Evolutionary conservation across 1,140 invertebrate genomes (phyloP).

Genomic region (Asobara japonica): DNA sequence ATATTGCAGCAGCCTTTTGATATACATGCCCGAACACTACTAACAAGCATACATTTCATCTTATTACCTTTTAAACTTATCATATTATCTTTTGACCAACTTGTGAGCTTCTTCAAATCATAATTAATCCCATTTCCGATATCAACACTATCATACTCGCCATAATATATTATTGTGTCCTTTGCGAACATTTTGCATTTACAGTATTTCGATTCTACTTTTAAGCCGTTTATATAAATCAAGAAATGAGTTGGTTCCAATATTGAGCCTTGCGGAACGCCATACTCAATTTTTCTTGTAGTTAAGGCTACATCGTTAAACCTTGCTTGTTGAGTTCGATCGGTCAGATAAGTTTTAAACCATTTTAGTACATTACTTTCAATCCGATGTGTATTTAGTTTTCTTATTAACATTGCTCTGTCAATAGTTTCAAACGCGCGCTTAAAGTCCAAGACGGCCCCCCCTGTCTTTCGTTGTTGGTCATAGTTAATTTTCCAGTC

Average conservation of each 20-base stretch:
- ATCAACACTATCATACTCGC: neutral
- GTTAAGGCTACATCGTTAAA: neutral
- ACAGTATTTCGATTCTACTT: slow-evolving; percentile 9
- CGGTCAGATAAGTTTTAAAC: slow-evolving; percentile 30
- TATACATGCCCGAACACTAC: neutral
- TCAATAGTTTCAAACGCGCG: slow-evolving; percentile 40
- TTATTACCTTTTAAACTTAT: slow-evolving; percentile 21
- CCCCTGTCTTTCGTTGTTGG: slow-evolving; percentile 7
- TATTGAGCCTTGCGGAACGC: slow-evolving; percentile 33
- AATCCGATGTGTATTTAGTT: slow-evolving; percentile 28
- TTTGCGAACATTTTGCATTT: slow-evolving; percentile 35
- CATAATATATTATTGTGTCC: slow-evolving; percentile 36
- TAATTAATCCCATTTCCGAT: slow-evolving; percentile 15
- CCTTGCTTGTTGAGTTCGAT: slow-evolving; percentile 18
- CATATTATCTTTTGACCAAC: slow-evolving; percentile 13
- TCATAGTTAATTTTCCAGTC: slow-evolving; percentile 31
- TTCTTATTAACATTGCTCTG: slow-evolving; percentile 28
- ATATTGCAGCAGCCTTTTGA: slow-evolving; percentile 10
- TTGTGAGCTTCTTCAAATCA: slow-evolving; percentile 13
- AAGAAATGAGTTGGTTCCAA: slow-evolving; percentile 29
- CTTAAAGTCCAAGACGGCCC: slow-evolving; percentile 30
- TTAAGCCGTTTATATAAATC: slow-evolving; percentile 27
- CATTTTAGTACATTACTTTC: slow-evolving; percentile 24
- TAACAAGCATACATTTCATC: slow-evolving; percentile 29
- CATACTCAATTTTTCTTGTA: slow-evolving; percentile 15